Percentiles rank a stretch among this genome's conserved stretches.
Evolutionary conservation across 2,888 invertebrate species (phyloP).

Genomic region (Acanthosepion pharaonis): DNA sequence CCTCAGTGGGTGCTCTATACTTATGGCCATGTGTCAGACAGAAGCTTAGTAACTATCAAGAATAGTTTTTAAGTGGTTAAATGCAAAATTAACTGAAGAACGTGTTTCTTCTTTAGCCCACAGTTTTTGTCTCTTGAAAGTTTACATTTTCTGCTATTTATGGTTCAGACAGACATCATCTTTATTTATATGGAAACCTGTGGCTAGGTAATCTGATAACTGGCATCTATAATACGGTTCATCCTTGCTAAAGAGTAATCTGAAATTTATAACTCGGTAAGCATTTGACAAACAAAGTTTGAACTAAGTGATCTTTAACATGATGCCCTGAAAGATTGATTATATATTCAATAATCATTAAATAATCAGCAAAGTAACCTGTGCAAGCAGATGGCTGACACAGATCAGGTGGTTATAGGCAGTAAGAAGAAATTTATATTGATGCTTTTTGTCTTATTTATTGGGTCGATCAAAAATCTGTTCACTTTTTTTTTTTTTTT

Average conservation of each 20-base stretch:
- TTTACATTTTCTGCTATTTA: no score
- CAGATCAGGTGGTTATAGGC: neutral
- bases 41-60: no score
- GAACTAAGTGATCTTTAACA: neutral
- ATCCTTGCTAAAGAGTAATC: neutral
- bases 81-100: no score
- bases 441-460: neutral
- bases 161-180: no score
- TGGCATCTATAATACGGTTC: neutral
- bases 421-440: neutral
- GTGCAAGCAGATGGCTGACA: neutral
- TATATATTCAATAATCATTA: neutral
- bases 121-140: no score
- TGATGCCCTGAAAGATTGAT: neutral
- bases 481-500: no score
- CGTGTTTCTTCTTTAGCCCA: no score
- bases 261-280: neutral
- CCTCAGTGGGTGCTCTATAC: no score
- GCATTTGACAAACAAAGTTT: conserved; percentile 6
- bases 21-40: no score
- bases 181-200: neutral
- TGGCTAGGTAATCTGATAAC: neutral
- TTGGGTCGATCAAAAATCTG: no score
- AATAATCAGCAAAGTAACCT: neutral
- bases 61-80: no score